These are phyloP conservation scores for Pseudochromis fuscus DNA, from an alignment of 2,797 vertebrate genomes.

Conservation along the genomic window DNA sequence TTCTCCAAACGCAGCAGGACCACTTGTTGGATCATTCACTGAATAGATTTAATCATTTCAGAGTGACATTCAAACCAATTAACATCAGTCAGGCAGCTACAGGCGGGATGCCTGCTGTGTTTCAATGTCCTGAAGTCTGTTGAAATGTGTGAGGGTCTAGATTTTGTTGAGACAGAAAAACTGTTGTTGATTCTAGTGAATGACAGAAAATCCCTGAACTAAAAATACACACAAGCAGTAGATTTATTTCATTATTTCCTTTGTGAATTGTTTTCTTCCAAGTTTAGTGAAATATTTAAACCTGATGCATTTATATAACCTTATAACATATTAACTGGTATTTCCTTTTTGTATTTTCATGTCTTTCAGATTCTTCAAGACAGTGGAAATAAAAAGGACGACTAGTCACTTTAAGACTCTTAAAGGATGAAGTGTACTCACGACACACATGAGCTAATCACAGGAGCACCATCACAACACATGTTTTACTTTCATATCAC, in stretches of 20 bases:
- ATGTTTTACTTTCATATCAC: slow-evolving; percentile 11
- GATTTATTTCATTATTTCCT: background rate
- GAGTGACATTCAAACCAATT: background rate
- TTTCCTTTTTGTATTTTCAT: background rate
- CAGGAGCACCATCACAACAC: slow-evolving; percentile 14
- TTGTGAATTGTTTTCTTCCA: background rate
- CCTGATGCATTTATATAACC: background rate
- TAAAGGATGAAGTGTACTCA: slow-evolving; percentile 16
- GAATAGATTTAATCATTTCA: background rate
- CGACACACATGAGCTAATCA: background rate
- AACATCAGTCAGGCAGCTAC: background rate
- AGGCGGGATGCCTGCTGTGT: background rate
- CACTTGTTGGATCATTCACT: slow-evolving; percentile 1
- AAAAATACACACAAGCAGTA: background rate
- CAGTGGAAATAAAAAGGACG: slow-evolving; percentile 73
- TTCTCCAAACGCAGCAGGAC: background rate
- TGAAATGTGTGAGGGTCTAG: background rate
- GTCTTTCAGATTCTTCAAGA: slow-evolving; percentile 73
- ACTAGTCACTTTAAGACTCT: slow-evolving; percentile 44
- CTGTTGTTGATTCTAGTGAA: background rate
- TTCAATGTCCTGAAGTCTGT: background rate
- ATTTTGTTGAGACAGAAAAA: background rate
- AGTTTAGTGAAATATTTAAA: background rate
- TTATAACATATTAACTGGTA: background rate
- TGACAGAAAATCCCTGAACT: background rate